Evolutionary conservation across 1,140 invertebrate species (phyloP).

Genomic region (Orius laevigatus): DNA sequence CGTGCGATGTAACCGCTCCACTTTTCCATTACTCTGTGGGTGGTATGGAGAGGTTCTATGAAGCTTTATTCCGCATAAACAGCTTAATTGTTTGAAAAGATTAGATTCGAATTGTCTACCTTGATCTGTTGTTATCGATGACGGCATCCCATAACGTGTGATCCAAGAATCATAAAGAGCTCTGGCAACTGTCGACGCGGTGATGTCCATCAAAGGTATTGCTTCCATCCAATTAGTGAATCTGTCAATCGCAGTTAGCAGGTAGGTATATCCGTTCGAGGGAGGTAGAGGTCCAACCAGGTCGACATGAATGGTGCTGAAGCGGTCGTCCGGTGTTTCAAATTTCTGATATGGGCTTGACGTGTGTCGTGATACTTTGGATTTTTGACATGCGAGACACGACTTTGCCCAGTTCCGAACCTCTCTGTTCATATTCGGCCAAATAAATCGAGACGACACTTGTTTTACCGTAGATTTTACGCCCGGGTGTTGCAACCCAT

Average conservation of each 20-base stretch:
- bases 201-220: constrained; percentile 17
- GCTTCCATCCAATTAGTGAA: constrained; percentile 26
- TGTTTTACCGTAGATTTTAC: constrained; percentile 21
- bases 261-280: constrained; percentile 19
- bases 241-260: constrained; percentile 24
- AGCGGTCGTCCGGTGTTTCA: background rate
- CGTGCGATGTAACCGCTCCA: constrained; percentile 26
- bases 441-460: constrained; percentile 27
- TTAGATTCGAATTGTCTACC: constrained; percentile 25
- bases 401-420: constrained; percentile 16
- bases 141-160: constrained; percentile 25
- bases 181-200: constrained; percentile 22
- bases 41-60: constrained; percentile 25
- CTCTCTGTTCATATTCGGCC: constrained; percentile 26
- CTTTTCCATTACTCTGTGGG: constrained; percentile 24
- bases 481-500: constrained; percentile 20
- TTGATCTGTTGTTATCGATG: constrained; percentile 27
- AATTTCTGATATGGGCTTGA: background rate
- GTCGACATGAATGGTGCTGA: constrained; percentile 8
- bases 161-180: constrained; percentile 24
- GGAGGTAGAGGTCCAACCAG: constrained; percentile 15
- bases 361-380: constrained; percentile 22
- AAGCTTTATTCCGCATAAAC: constrained; percentile 17
- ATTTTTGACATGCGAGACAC: constrained; percentile 22
- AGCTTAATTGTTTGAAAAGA: constrained; percentile 21